Base-by-base conservation (phyloP, 2,888 invertebrate species). In the Papilio gigon region DNA sequence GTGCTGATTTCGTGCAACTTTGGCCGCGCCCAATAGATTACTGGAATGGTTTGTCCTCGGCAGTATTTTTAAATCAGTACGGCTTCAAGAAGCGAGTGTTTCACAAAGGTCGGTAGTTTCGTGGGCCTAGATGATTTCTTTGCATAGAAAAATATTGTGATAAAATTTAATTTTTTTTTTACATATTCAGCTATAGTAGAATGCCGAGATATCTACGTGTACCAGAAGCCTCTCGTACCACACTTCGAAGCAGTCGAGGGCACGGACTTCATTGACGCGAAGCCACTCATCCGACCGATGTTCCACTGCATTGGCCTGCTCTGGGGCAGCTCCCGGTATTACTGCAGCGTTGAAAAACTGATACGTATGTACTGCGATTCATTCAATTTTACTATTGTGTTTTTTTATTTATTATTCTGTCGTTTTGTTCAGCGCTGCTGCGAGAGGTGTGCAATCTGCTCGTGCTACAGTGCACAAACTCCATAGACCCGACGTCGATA, bases 291-390 rank as follows among this genome's bases (percentile, higher is more conserved):
- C 4, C 92, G 94, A 65, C 95, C 95, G 0, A 89, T 98, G 84
- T 89, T 98, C 76, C 96, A 98, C 76, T 95, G 95, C 60, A 93
- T 98, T 4, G 97, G 97, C 27, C 87, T 98, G 9, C 90, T 97
- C 20, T 98, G 98, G 98, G 95, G 95, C 0, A 95, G 96, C 81
- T 98, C 97, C 0, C 93, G 94, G 77, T 96, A 96, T 80, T 97
- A 95, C 80, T 95, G 95, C 80, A 93, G 89, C 6, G 92, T 93
- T 2, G 93, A 93, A 56, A 92, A 91, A 76, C 81, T 92, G 35
- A 91, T 91, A 74, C 92, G 92, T 92, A 76, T 82, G 90, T 83
- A 22, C 11, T 8, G 30, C 14, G 27, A n/a, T 1, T 27, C 8
- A n/a, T 53, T 6, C 0, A 50, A 1, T 8, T 50, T 47, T 20